These are phyloP conservation scores for Oryzias melastigma DNA, from an alignment of 2,113 vertebrate species.

Conservation along the genomic window DNA sequence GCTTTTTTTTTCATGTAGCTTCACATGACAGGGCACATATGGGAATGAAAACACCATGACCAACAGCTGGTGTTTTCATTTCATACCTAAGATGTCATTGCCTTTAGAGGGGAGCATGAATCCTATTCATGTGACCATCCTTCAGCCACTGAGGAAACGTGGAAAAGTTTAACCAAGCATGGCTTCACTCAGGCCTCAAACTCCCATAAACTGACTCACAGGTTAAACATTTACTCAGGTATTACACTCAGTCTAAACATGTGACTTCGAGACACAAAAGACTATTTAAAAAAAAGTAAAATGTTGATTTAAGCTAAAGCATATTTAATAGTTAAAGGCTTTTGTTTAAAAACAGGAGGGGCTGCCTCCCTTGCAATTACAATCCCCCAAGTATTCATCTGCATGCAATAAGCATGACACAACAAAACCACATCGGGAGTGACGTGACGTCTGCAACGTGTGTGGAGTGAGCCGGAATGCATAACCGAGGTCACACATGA, in stretches of 20 bases:
- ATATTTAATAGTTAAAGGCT: neutral
- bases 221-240: conserved; percentile 44
- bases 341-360: no score
- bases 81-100: conserved; percentile 55
- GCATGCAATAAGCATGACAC: no score
- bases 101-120: conserved; percentile 52
- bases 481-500: no score
- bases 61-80: conserved; percentile 68
- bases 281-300: no score
- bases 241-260: conserved; percentile 14
- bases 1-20: conserved; percentile 48
- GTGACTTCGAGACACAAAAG: conserved; percentile 31
- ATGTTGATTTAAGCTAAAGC: conserved; percentile 29
- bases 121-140: conserved; percentile 43
- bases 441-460: no score
- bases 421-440: no score
- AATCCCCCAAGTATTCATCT: no score
- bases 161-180: conserved; percentile 27
- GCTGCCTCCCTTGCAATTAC: neutral
- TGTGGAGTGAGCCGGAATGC: no score
- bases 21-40: conserved; percentile 29
- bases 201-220: conserved; percentile 12
- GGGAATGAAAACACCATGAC: conserved; percentile 60
- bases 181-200: conserved; percentile 16
- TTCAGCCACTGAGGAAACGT: conserved; percentile 34